phyloP scores from a whole-genome alignment of 2,113 vertebrate species.

The Ochotona curzoniae region DNA sequence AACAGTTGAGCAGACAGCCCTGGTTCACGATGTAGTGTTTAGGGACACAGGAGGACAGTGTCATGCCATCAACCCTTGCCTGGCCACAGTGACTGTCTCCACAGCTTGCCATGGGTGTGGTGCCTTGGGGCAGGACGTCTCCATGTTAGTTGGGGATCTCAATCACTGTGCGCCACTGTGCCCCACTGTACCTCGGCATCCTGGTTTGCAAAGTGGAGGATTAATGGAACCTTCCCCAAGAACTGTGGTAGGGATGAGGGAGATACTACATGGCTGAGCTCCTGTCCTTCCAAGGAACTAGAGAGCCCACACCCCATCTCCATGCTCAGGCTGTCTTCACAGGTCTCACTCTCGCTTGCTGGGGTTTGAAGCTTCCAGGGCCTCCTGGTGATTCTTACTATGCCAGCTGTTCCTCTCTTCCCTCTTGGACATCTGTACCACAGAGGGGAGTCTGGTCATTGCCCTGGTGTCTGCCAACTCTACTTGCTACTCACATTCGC shows the following conservation, averaged over 20 bases:
- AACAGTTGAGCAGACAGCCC: neutral
- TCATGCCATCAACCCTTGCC: too few species aligned
- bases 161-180: neutral
- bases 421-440: neutral
- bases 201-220: neutral
- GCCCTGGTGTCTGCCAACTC: neutral
- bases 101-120: accelerated
- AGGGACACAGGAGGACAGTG: neutral
- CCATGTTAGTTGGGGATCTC: neutral
- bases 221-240: accelerated
- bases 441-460: neutral
- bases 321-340: neutral
- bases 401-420: neutral
- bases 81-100: accelerated
- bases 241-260: too few species aligned
- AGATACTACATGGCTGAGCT: too few species aligned
- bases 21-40: accelerated
- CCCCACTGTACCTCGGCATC: too few species aligned
- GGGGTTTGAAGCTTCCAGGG: neutral
- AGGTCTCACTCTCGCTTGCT: neutral
- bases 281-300: neutral
- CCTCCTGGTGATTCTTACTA: too few species aligned
- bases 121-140: neutral
- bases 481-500: too few species aligned
- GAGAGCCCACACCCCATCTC: accelerated